phyloP scores from a whole-genome alignment of 2,888 invertebrate genomes.

The Pseudolycoriella hygida region DNA sequence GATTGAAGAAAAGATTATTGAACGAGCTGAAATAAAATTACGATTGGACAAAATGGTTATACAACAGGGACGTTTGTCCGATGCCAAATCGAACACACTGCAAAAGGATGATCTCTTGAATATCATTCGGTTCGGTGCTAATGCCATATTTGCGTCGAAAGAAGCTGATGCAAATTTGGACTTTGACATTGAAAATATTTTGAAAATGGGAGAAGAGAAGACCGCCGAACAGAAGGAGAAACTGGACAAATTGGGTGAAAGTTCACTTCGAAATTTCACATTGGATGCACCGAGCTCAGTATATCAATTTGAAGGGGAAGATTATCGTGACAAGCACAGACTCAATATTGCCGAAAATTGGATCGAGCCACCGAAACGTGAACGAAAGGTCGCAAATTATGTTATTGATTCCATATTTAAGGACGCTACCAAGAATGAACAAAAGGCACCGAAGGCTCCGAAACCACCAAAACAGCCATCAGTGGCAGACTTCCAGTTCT shows the following conservation, averaged over 20 bases:
- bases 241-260: conserved; percentile 71
- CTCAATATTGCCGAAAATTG: conserved; percentile 63
- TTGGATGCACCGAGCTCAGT: conserved; percentile 56
- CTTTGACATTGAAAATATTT: conserved; percentile 80
- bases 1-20: conserved; percentile 90
- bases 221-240: conserved; percentile 77
- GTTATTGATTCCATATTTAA: conserved; percentile 53
- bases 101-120: conserved; percentile 92
- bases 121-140: conserved; percentile 91
- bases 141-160: conserved; percentile 87
- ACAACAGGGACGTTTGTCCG: conserved; percentile 61
- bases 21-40: conserved; percentile 84
- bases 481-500: conserved; percentile 86
- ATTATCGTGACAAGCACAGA: conserved; percentile 68
- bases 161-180: conserved; percentile 76
- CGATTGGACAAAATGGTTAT: conserved; percentile 84
- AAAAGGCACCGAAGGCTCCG: conserved; percentile 44
- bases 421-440: not conserved
- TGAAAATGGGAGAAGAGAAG: conserved; percentile 69
- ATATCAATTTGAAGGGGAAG: conserved; percentile 91
- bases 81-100: conserved; percentile 59
- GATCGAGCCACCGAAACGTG: conserved; percentile 94
- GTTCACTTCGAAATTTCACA: conserved; percentile 70
- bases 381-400: conserved; percentile 81
- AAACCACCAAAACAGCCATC: conserved; percentile 90